A percentile compares a stretch with the other conserved stretches of the same genome.
Evolutionary conservation across 1,140 invertebrate species (phyloP).

Genomic region (Octopus sinensis): DNA sequence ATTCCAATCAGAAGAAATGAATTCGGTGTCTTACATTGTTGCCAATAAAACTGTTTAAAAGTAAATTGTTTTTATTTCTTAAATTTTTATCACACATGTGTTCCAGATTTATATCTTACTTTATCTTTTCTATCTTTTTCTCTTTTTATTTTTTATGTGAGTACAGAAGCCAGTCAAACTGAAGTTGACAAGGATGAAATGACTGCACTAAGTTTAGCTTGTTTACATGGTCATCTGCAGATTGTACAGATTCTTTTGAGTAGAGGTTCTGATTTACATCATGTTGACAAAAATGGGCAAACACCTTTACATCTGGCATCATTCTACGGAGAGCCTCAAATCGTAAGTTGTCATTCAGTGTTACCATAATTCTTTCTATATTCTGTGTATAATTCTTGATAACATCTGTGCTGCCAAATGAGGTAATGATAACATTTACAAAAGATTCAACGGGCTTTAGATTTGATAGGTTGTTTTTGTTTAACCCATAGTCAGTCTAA

Average conservation of each 20-base stretch:
- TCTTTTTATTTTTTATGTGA: background rate
- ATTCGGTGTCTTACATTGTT: no score
- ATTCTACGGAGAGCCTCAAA: conserved; percentile 71
- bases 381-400: no score
- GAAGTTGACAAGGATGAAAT: conserved; percentile 82
- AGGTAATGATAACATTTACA: no score
- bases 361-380: no score
- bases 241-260: conserved; percentile 78
- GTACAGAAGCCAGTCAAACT: conserved; percentile 71
- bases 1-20: no score
- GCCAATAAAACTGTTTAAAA: no score
- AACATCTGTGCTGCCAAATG: no score
- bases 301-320: conserved; percentile 87
- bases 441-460: no score
- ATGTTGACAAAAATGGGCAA: conserved; percentile 77
- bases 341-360: conserved; percentile 46
- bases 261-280: conserved; percentile 73
- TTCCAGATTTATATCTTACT: conserved; percentile 3
- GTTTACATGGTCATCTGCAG: conserved; percentile 76
- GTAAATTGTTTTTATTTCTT: no score
- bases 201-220: conserved; percentile 86
- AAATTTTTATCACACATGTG: background rate
- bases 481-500: no score
- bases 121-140: conserved; percentile 18
- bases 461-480: no score